These are phyloP conservation scores for Rhagologus leucostigma DNA, from an alignment of 2,113 vertebrate genomes.

Conservation along the genomic window DNA sequence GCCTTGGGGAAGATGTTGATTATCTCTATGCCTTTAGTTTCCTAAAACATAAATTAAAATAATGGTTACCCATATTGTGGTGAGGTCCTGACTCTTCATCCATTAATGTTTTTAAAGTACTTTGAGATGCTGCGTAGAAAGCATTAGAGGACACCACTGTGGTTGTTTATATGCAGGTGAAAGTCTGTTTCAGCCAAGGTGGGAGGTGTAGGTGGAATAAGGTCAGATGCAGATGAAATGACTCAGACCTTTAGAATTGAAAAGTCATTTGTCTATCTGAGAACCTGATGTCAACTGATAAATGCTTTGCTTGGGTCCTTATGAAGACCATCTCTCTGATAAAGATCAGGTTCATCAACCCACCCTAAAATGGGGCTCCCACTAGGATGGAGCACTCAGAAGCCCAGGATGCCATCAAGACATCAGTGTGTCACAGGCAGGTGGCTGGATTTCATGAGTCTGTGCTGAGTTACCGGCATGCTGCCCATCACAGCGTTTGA, in stretches of 20 bases:
- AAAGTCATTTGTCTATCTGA: neutral
- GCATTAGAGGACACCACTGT: neutral
- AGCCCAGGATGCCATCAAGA: slow-evolving; percentile 8
- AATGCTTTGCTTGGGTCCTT: neutral
- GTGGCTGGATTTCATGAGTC: slow-evolving; percentile 15
- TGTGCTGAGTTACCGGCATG: slow-evolving; percentile 18
- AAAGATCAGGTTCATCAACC: neutral
- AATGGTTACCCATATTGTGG: neutral
- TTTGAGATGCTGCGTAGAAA: neutral
- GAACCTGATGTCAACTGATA: neutral
- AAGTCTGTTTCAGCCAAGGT: neutral
- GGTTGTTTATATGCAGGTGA: neutral
- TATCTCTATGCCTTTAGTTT: neutral
- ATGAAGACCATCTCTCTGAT: neutral
- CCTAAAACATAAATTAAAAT: neutral
- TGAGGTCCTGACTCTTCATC: neutral
- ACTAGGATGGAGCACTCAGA: slow-evolving; percentile 16
- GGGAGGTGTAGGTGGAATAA: neutral
- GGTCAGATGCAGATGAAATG: neutral
- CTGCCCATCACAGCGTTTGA: slow-evolving; percentile 10
- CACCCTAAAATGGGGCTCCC: neutral
- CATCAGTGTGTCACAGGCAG: neutral
- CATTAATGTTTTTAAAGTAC: neutral
- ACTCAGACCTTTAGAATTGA: neutral
- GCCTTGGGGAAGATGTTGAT: neutral